phyloP scores from a whole-genome alignment of 2,797 vertebrate species.

The Semotilus atromaculatus region DNA sequence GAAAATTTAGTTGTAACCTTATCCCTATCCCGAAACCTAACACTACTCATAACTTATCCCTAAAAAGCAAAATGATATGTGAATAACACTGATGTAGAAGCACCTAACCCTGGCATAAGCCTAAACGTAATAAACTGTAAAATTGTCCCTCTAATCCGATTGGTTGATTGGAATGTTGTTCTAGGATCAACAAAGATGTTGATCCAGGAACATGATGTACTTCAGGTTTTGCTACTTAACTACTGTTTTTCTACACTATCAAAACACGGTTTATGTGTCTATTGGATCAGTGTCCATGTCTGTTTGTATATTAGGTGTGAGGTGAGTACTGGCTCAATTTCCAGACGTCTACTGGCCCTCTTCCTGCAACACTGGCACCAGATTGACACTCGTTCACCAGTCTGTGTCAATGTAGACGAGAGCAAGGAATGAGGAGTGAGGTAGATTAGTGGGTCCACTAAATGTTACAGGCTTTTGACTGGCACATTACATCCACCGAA shows the following conservation, averaged over 20 bases:
- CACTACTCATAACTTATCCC: background rate
- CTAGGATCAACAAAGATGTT: background rate
- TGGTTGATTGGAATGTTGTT: background rate
- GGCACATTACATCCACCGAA: slow-evolving; percentile 12
- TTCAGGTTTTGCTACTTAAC: background rate
- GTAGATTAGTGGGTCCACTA: slow-evolving; percentile 12
- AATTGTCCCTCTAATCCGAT: background rate
- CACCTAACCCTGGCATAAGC: background rate
- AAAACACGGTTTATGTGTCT: background rate
- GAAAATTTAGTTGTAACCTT: background rate
- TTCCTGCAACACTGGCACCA: slow-evolving; percentile 18
- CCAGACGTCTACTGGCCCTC: background rate
- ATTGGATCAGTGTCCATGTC: slow-evolving; percentile 1
- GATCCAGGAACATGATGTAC: background rate
- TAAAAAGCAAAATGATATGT: background rate
- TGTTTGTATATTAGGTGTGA: slow-evolving; percentile 31
- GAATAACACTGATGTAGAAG: background rate
- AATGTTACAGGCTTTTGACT: slow-evolving; percentile 22
- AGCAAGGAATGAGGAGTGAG: background rate
- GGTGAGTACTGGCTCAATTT: slow-evolving; percentile 7
- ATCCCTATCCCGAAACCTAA: background rate
- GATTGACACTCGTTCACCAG: slow-evolving; percentile 21
- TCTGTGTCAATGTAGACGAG: background rate
- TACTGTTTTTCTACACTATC: background rate
- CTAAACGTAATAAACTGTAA: background rate